Evolutionary conservation across 2,797 vertebrate genomes (phyloP), one percentile per base, ranked within the genome.

Genomic region (Rachycentron canadum): DNA sequence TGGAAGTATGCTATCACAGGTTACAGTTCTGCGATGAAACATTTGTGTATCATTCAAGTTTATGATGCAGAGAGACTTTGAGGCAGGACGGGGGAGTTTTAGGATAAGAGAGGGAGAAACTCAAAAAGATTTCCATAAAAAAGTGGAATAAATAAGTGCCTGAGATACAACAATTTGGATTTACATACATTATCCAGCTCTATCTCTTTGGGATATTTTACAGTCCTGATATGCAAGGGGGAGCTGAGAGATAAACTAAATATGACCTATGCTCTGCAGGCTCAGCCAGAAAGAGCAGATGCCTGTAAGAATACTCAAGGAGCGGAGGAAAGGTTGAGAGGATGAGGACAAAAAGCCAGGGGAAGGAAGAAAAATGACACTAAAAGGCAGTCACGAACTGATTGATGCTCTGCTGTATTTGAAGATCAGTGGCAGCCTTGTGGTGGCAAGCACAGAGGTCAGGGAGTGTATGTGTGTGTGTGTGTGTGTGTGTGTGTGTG

Each of bases 381-480:
- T 95, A 96, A 97, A 96, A 95, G 94, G 93, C 95, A 92, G 90
- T 91, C 93, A 86, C 89, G 73, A 91, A 93, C 94, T 97, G 96
- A 97, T 96, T 97, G 96, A 97, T 97, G 95, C 94, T 95, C 93
- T 92, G 92, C 96, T 92, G 94, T 95, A 96, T 97, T 96, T 97
- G 96, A 97, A 97, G 96, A 96, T 96, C 95, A 96, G 95, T 96
- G 93, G 80, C 92, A 96, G 96, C 94, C 95, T 96, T 95, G 94
- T 94, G 92, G 92, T 91, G 80, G 94, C 95, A 94, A 94, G 94
- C 93, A 85, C 92, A 85, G 91, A 94, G 96, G 96, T 97, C 95
- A 97, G 88, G 83, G 85, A 58, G 86, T 86, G 76, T 75, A 21
- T 80, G 73, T 71, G 84, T 76, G 76, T 60, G 67, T 53, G 50